Percentiles rank a stretch among this genome's conserved stretches.
phyloP scores from a whole-genome alignment of 2,113 vertebrate genomes.

The Mormyrus lacerda region DNA sequence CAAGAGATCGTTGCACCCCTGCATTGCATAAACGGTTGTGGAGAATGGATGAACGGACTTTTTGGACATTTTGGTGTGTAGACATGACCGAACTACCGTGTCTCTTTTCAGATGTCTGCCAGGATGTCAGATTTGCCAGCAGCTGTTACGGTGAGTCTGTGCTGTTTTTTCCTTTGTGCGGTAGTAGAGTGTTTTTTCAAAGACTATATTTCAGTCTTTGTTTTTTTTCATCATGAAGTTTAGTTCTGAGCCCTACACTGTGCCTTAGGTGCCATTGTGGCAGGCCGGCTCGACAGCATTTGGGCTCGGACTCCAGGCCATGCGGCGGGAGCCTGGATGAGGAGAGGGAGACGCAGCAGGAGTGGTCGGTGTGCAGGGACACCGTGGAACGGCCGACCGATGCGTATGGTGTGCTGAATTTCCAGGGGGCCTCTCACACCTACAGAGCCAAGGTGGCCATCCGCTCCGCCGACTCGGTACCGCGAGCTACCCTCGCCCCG shows the following conservation, averaged over 20 bases:
- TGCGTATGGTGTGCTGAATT: slow-evolving; percentile 94
- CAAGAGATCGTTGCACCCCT: background rate
- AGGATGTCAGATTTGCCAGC: slow-evolving; percentile 99
- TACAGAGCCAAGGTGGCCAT: slow-evolving; percentile 87
- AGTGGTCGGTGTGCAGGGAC: slow-evolving; percentile 95
- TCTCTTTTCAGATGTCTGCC: slow-evolving; percentile 83
- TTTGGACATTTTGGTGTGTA: background rate
- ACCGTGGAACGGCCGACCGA: slow-evolving; percentile 89
- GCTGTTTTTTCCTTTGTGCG: background rate
- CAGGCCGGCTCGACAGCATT: slow-evolving; percentile 89
- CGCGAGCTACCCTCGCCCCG: too few species aligned
- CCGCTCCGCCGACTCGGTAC: background rate
- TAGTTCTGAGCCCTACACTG: background rate
- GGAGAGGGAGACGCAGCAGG: slow-evolving; percentile 61
- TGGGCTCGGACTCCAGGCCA: slow-evolving; percentile 89
- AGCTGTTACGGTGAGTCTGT: slow-evolving; percentile 83
- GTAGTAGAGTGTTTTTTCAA: background rate
- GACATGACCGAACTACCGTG: slow-evolving; percentile 13
- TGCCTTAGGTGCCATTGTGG: slow-evolving; percentile 87
- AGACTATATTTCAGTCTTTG: background rate
- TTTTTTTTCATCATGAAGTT: background rate
- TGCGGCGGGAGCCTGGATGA: slow-evolving; percentile 92
- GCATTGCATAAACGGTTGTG: background rate
- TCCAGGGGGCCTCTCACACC: slow-evolving; percentile 97
- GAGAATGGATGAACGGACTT: background rate